Conservation (phyloP, 2,888 invertebrate species). For the Cremastinae sp. region DNA sequence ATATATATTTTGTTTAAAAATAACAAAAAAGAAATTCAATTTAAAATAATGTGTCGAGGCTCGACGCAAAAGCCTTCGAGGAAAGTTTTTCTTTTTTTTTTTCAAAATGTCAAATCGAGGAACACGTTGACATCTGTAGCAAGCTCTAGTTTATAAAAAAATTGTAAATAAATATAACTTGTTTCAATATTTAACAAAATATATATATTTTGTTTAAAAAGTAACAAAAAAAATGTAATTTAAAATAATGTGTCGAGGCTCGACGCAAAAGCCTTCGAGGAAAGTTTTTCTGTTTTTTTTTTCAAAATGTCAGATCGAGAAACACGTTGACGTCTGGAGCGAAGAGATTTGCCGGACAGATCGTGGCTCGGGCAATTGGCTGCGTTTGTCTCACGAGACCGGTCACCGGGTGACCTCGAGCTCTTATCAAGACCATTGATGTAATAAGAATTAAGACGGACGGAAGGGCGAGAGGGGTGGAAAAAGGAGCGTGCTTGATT, state of each 20-base stretch:
- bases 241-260: not conserved
- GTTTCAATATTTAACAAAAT: too few species aligned
- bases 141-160: too few species aligned
- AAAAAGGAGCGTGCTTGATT: slow-evolving; percentile 66
- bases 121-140: too few species aligned
- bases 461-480: not conserved
- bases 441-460: slow-evolving; percentile 72
- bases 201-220: not conserved
- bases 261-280: not conserved
- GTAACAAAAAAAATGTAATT: not conserved
- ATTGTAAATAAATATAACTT: too few species aligned
- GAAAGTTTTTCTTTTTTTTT: too few species aligned
- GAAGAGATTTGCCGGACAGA: slow-evolving; percentile 21
- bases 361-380: slow-evolving; percentile 68
- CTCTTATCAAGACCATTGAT: slow-evolving; percentile 75
- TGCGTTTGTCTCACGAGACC: slow-evolving; percentile 71
- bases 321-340: slow-evolving; percentile 35
- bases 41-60: too few species aligned
- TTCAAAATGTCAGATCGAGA: slow-evolving; percentile 38
- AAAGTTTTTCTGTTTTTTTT: not conserved
- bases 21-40: not conserved
- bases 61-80: too few species aligned
- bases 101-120: too few species aligned
- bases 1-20: not conserved
- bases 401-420: slow-evolving; percentile 75